Base-by-base conservation (phyloP, 1,140 invertebrate species). In the Anastrepha ludens region DNA sequence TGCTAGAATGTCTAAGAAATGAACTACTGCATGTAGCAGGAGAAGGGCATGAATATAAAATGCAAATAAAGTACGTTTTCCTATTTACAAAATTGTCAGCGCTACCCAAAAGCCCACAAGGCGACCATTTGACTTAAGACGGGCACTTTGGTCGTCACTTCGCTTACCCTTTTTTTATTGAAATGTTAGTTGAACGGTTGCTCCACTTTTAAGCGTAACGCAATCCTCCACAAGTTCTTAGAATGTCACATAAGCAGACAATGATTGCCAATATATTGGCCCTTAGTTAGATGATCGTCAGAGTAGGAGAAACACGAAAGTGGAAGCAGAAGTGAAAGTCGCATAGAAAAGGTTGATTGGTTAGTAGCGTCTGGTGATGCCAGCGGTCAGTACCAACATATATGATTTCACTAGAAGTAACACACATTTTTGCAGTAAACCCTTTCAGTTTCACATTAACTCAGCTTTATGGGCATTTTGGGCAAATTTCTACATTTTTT, bases 201-300 rank as follows among this genome's bases (percentile, higher is more conserved):
- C 39, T n/a, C 4, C 67, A 74, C 44, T 47, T 74, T 47, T 41
- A 5, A 13, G 44, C 44, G 67, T 74, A 13, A 17, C 13, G 1
- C 64, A 65, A 6, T 29, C 5, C 41, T 74, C 39, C 39, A 47
- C 47, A 9, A 58, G 58, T 58, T 58, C 50, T 85, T 85, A 85
- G 58, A 85, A 20, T 85, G 81, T 86, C 86, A 50, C 86, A 64
- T 65, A n/a, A 65, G 86, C n/a, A 47, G 17, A 47, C 86, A 86
- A 86, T 86, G 59, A 65, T 86, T 64, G 55, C 60, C 86, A 86
- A 86, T 86, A 65, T 74, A 47, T 47, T 47, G 41, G 15, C 2
- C 67, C 41, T 17, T 44, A n/a, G 67, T 29, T 29, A 1, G 29
- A 29, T 29, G 29, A 29, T 29, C 29, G 29, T 29, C 29, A 29